Conservation (phyloP, 2,113 vertebrate species). For the Odontesthes bonariensis region DNA sequence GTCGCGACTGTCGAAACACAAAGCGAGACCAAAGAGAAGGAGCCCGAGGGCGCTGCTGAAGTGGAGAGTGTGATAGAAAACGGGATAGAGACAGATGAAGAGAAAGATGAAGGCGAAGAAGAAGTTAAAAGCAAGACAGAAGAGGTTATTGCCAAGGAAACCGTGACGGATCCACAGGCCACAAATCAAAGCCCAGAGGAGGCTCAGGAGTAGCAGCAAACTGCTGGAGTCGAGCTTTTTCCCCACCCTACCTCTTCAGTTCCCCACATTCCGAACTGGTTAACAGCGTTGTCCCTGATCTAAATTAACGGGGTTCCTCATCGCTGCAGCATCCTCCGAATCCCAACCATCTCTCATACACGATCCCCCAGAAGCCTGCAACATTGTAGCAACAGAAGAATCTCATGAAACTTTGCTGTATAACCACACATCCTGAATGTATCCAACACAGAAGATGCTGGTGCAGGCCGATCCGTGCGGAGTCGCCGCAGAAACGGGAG, state of each 20-base stretch:
- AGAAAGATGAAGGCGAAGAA: conserved; percentile 40
- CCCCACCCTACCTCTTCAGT: conserved; percentile 50
- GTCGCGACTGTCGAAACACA: conserved; percentile 19
- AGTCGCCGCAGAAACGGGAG: conserved; percentile 34
- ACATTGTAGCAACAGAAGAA: conserved; percentile 35
- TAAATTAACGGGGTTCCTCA: conserved; percentile 29
- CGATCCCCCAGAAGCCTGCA: not conserved
- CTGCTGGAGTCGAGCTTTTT: conserved; percentile 7
- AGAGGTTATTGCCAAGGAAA: conserved; percentile 51
- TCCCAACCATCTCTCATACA: conserved; percentile 24
- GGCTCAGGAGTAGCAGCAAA: conserved; percentile 45
- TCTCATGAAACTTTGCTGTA: conserved; percentile 24
- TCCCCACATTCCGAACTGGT: conserved; percentile 27
- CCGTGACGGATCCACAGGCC: conserved; percentile 22
- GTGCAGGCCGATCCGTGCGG: not conserved
- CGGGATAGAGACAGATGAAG: conserved; percentile 58
- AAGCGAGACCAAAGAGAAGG: conserved; percentile 53
- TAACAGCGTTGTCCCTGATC: conserved; percentile 37
- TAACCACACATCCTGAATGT: conserved; percentile 73
- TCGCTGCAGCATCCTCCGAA: conserved; percentile 43
- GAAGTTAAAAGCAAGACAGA: conserved; percentile 29
- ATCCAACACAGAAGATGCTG: conserved; percentile 36
- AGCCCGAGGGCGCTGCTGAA: conserved; percentile 13
- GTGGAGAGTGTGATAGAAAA: conserved; percentile 57
- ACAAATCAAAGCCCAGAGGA: conserved; percentile 46